Conservation (phyloP, 1,140 invertebrate species). For the Drosophila tropicalis region DNA sequence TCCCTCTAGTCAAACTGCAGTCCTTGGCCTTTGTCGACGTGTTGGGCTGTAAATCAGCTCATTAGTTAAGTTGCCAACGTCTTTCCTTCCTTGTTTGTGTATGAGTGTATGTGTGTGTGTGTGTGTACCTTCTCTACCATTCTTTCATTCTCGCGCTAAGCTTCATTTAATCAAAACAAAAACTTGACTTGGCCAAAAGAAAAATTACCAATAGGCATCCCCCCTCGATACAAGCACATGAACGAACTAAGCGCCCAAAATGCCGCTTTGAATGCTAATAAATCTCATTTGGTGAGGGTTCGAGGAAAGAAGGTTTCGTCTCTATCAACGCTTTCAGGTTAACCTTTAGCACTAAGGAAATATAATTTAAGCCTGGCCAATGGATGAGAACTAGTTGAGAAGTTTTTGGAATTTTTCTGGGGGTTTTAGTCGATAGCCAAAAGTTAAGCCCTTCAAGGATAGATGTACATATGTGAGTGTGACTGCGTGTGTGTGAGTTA, state of each 20-base stretch:
- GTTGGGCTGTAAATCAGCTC: constrained; percentile 80
- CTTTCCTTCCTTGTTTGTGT: constrained; percentile 19
- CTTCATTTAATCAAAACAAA: constrained; percentile 82
- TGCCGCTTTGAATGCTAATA: constrained; percentile 81
- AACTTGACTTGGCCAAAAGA: constrained; percentile 62
- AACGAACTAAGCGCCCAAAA: constrained; percentile 61
- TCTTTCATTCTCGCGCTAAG: constrained; percentile 62
- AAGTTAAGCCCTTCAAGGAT: constrained; percentile 61
- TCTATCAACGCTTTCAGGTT: constrained; percentile 54
- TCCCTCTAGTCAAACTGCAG: constrained; percentile 45
- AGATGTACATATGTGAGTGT: constrained; percentile 37
- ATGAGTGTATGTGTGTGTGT: no score
- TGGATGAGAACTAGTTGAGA: constrained; percentile 31
- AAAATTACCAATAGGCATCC: constrained; percentile 64
- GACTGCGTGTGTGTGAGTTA: constrained; percentile 50
- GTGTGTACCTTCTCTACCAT: constrained; percentile 3
- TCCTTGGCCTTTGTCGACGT: constrained; percentile 61
- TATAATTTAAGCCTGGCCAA: constrained; percentile 63
- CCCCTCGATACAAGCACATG: background rate
- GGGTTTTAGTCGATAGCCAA: constrained; percentile 29
- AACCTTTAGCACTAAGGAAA: constrained; percentile 52
- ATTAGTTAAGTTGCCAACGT: constrained; percentile 76
- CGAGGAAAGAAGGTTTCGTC: constrained; percentile 6
- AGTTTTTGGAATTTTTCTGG: constrained; percentile 15
- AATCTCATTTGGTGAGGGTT: constrained; percentile 66